Conservation (phyloP, 64 coral and sea anemone species). For the Trachythela sp. region DNA sequence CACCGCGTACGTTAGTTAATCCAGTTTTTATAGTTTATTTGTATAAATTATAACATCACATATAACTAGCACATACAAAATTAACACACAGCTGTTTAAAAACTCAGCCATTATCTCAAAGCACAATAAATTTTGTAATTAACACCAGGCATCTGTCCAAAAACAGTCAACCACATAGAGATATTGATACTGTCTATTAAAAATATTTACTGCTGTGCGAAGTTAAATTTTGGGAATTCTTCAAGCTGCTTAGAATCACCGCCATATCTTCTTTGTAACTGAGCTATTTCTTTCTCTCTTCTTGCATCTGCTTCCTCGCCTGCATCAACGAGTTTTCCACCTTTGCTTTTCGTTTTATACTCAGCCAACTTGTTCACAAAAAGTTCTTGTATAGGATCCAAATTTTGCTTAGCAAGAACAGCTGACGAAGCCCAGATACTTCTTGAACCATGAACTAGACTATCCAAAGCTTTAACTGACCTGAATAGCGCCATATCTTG, state of each 20-base stretch:
- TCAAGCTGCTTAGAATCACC: conserved; percentile 65
- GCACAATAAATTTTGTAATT: too few relatives aligned
- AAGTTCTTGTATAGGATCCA: not conserved
- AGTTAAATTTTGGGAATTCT: conserved; percentile 93
- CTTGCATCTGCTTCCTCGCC: conserved; percentile 77
- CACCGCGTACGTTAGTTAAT: too few relatives aligned
- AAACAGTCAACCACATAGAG: not conserved
- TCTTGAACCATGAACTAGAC: not conserved
- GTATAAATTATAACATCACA: too few relatives aligned
- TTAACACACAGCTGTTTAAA: too few relatives aligned
- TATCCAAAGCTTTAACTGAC: not conserved
- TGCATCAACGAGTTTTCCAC: conserved; percentile 67
- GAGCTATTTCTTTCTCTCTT: conserved; percentile 59
- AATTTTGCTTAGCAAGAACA: not conserved
- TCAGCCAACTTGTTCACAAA: conserved; percentile 55
- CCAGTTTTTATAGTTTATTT: too few relatives aligned
- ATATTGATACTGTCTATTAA: not conserved
- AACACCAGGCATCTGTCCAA: too few relatives aligned
- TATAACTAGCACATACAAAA: too few relatives aligned
- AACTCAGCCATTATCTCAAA: too few relatives aligned
- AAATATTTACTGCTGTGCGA: conserved; percentile 27
- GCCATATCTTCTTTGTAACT: conserved; percentile 84
- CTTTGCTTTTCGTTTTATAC: conserved; percentile 81
- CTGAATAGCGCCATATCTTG: not conserved
- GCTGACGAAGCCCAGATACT: not conserved